Evolutionary conservation across 2,888 invertebrate genomes (phyloP).

Genomic region (Gryllus longicercus): DNA sequence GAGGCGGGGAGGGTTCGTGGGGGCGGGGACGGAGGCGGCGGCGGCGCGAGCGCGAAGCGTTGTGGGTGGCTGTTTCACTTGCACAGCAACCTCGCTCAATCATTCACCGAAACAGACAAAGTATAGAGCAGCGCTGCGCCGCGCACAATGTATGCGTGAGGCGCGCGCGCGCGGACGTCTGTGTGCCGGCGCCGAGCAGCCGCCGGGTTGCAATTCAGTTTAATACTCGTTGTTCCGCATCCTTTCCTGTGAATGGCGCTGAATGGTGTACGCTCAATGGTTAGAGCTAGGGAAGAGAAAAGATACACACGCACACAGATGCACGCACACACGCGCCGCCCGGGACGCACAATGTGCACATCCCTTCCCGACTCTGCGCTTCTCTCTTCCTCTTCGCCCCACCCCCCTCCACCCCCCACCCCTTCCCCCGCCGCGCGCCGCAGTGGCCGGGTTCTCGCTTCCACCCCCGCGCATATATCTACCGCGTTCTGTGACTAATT

Average conservation of each 20-base stretch:
- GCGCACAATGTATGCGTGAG: slow-evolving; percentile 28
- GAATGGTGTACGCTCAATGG: slow-evolving; percentile 20
- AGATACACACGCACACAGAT: slow-evolving; percentile 29
- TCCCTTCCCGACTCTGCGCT: not conserved
- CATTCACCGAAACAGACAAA: slow-evolving; percentile 34
- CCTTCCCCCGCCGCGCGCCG: no score
- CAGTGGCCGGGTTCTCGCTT: not conserved
- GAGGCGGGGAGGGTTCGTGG: no score
- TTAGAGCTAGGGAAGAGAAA: slow-evolving; percentile 24
- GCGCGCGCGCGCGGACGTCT: not conserved
- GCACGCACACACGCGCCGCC: not conserved
- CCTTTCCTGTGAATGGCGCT: slow-evolving; percentile 31
- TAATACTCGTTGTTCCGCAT: slow-evolving; percentile 35
- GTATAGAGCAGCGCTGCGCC: slow-evolving; percentile 21
- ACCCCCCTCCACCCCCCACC: no score
- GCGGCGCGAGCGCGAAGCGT: not conserved
- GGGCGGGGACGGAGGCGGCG: not conserved
- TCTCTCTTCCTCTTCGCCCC: no score
- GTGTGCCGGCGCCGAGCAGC: slow-evolving; percentile 23
- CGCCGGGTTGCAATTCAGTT: slow-evolving; percentile 34
- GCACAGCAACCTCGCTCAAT: slow-evolving; percentile 20
- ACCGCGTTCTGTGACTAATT: slow-evolving; percentile 31
- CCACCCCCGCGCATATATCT: not conserved
- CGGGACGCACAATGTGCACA: not conserved
- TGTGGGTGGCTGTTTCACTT: no score